phyloP scores from a whole-genome alignment of 2,113 vertebrate genomes.

The Ophthalmolycus amberensis region DNA sequence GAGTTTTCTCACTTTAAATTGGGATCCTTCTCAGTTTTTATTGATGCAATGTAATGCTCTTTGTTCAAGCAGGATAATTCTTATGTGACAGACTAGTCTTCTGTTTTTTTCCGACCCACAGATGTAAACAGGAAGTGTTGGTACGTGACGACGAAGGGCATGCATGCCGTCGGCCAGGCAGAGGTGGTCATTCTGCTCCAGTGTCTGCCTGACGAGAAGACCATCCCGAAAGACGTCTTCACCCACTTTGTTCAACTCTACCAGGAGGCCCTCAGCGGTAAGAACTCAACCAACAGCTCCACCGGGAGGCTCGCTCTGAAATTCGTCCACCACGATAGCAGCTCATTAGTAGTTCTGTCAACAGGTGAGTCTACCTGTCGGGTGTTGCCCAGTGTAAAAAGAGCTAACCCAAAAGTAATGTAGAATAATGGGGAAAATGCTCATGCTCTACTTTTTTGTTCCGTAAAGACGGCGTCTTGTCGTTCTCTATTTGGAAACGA shows the following conservation, averaged over 20 bases:
- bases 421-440: conserved; percentile 11
- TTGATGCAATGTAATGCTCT: background rate
- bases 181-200: conserved; percentile 97
- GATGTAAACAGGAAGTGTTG: conserved; percentile 99
- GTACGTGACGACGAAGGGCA: conserved; percentile 97
- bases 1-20: background rate
- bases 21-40: background rate
- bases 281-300: conserved; percentile 26
- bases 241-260: conserved; percentile 98
- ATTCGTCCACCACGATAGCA: conserved; percentile 16
- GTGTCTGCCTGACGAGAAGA: conserved; percentile 97
- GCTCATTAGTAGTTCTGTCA: conserved; percentile 38
- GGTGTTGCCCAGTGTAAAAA: conserved; percentile 17
- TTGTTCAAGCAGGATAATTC: background rate
- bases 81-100: background rate
- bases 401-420: background rate
- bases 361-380: conserved; percentile 10
- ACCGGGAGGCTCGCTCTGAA: conserved; percentile 24
- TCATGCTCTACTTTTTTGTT: conserved; percentile 38
- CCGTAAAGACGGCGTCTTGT: conserved; percentile 12
- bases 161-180: conserved; percentile 96
- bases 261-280: conserved; percentile 93
- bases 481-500: conserved; percentile 47
- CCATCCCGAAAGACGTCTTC: conserved; percentile 96
- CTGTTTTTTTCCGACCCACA: conserved; percentile 63